Conservation (phyloP, 2,797 vertebrate genomes). For the Buphagus erythrorhynchus region DNA sequence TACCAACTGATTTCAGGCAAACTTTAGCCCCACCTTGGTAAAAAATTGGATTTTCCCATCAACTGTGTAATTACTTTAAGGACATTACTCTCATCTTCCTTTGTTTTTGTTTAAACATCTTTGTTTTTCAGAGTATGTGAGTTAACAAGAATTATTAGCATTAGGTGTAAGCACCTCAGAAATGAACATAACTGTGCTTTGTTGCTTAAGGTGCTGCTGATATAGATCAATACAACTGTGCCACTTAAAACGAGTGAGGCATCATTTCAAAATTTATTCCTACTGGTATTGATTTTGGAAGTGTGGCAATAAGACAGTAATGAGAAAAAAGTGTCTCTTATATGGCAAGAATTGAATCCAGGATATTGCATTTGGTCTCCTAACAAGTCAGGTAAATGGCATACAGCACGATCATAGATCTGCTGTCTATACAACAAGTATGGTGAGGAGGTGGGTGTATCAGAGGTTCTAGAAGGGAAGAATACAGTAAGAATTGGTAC, state of each 20-base stretch:
- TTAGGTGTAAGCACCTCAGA: neutral
- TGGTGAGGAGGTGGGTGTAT: neutral
- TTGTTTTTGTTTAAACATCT: neutral
- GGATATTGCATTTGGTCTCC: neutral
- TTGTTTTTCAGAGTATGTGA: neutral
- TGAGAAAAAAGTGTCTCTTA: neutral
- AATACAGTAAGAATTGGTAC: neutral
- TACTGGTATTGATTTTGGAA: neutral
- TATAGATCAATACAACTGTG: neutral
- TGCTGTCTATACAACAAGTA: neutral
- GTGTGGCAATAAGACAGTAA: neutral
- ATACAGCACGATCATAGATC: accelerated
- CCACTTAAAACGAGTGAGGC: neutral
- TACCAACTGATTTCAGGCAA: neutral
- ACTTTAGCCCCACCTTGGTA: neutral
- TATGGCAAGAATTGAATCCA: neutral
- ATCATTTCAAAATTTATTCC: neutral
- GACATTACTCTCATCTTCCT: neutral
- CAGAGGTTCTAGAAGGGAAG: neutral
- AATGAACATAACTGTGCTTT: neutral
- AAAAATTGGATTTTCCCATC: neutral
- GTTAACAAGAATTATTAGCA: neutral
- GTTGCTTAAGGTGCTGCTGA: neutral
- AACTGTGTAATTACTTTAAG: neutral
- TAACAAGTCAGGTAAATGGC: neutral